Evolutionary conservation across 2,888 invertebrate genomes (phyloP).

Genomic region (Cataglyphis rosenhaueri): DNA sequence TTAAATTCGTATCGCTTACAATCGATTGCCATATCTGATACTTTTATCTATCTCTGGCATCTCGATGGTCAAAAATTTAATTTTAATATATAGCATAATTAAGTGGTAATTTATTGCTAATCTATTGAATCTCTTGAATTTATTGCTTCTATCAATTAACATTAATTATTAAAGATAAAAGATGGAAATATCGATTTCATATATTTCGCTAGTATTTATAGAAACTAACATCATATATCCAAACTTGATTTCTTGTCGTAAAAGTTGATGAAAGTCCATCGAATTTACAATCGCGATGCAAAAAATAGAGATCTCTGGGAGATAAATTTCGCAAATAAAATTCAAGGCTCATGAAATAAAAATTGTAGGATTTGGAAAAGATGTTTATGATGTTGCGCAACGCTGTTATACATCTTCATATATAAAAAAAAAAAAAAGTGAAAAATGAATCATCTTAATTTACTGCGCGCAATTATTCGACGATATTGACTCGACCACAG

Average conservation of each 20-base stretch:
- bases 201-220: background rate
- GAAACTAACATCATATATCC: background rate
- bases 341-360: background rate
- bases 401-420: background rate
- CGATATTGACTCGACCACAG: constrained; percentile 3
- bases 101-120: background rate
- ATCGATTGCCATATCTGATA: background rate
- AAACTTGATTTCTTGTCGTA: background rate
- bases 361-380: background rate
- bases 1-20: background rate
- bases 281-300: background rate
- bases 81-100: background rate
- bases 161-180: background rate
- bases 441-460: constrained; percentile 43
- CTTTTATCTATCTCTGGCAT: background rate
- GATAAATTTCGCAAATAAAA: background rate
- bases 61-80: background rate
- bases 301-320: background rate
- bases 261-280: background rate
- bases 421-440: background rate
- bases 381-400: constrained; percentile 5
- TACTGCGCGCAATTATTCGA: constrained; percentile 39
- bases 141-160: background rate
- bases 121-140: background rate
- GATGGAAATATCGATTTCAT: background rate